Base-by-base conservation (phyloP, 2,797 vertebrate genomes). In the Chaetodon trifasciatus region DNA sequence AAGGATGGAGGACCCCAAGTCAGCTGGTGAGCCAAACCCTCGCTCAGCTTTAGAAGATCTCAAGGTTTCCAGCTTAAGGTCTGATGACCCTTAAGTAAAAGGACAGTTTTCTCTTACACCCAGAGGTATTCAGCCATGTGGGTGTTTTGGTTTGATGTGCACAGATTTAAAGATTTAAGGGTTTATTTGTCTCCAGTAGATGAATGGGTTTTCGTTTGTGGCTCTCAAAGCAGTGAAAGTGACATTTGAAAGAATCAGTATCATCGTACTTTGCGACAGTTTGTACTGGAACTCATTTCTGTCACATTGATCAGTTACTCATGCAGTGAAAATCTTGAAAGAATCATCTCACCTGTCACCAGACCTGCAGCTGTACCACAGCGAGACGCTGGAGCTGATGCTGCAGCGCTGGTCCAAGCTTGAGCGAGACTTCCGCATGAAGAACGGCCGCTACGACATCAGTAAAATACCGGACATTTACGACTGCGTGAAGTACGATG, bases 401-500 rank as follows among this genome's bases (percentile, higher is more conserved):
- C 93, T 99, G 76, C 98, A 99, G 69, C 97, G 98, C 84, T 99
- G 98, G 98, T 97, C 96, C 83, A 99, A 99, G 88, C 95, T 99
- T 49, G 97, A 99, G 92, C 93, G 95, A 56, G 98, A 99, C 89
- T 99, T 99, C 87, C 96, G 96, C 76, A 97, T 99, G 96, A 99
- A 98, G 94, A 99, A 94, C 0, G 97, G 97, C 21, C 98, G 98
- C 56, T 99, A 98, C 0, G 98, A 99, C 92, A 99, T 99, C 93
- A 99, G 98, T 91, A 99, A 99, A 92, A 97, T 99, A 81, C 98
- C 98, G 0, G 98, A 99, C 84, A 99, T 99, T 85, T 99, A 99
- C 0, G 98, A 99, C 95, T 99, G 98, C 52, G 96, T 99, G 86
- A 99, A 99, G 84, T 99, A 99, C 3, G 98, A 99, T 4, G 96